phyloP scores from a whole-genome alignment of 2,113 vertebrate genomes.

The Cyanoliseus patagonus region DNA sequence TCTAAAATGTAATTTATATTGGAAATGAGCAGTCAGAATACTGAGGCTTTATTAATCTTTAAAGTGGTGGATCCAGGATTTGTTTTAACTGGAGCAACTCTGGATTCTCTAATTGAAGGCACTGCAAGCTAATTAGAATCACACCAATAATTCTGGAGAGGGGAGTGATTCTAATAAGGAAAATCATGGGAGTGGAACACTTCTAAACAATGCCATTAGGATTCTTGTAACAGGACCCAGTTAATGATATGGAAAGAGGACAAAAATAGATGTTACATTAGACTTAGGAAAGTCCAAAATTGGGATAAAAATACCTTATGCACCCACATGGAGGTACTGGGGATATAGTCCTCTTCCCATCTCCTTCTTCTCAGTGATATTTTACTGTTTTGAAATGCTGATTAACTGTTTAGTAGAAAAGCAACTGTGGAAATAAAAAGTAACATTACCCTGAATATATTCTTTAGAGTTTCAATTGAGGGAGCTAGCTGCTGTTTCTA shows the following conservation, averaged over 20 bases:
- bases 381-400: neutral
- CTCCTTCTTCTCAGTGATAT: neutral
- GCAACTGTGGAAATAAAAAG: neutral
- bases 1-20: neutral
- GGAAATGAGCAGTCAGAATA: neutral
- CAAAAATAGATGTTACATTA: neutral
- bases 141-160: neutral
- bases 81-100: neutral
- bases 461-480: neutral
- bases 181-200: neutral
- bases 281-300: neutral
- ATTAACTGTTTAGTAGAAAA: neutral
- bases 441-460: neutral
- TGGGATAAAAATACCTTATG: neutral
- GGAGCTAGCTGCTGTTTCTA: neutral
- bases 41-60: slow-evolving; percentile 8
- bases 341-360: neutral
- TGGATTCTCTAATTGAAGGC: neutral
- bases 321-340: neutral
- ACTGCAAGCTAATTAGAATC: neutral
- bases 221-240: neutral
- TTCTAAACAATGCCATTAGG: slow-evolving; percentile 1
- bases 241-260: neutral
- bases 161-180: neutral
- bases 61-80: neutral